A percentile compares a stretch with the other conserved stretches of the same genome.
Conservation (phyloP, 1,140 invertebrate species). For the Globodera rostochiensis region DNA sequence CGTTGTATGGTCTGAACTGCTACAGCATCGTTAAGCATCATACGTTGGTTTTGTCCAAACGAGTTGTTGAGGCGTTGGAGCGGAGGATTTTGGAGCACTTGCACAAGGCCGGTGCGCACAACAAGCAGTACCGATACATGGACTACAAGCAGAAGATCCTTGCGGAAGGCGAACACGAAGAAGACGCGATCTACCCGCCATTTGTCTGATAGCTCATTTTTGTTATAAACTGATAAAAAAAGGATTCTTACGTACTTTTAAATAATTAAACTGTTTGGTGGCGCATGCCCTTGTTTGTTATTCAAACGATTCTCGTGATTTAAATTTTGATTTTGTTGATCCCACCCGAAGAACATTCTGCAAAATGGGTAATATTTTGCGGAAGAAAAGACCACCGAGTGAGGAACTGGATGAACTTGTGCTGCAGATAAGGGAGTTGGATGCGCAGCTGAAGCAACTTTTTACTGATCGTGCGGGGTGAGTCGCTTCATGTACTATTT, state of each 20-base stretch:
- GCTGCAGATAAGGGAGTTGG: conserved; percentile 40
- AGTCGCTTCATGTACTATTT: neutral
- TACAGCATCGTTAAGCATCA: conserved; percentile 89
- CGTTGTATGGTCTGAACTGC: conserved; percentile 82
- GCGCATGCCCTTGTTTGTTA: conserved; percentile 15
- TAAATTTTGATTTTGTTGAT: neutral
- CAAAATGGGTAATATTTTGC: conserved; percentile 46
- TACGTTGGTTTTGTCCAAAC: conserved; percentile 84
- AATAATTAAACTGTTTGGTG: neutral
- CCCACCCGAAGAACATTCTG: too few species aligned
- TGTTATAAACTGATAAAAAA: too few species aligned
- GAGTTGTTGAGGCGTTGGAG: conserved; percentile 83
- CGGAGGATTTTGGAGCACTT: conserved; percentile 80
- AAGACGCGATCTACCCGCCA: conserved; percentile 53
- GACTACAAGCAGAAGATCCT: conserved; percentile 58
- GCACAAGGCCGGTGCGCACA: conserved; percentile 72
- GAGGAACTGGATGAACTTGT: conserved; percentile 51
- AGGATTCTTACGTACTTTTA: too few species aligned
- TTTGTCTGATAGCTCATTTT: conserved; percentile 49
- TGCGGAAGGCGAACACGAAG: conserved; percentile 57
- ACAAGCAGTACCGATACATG: conserved; percentile 58
- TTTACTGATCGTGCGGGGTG: conserved; percentile 4
- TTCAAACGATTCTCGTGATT: neutral
- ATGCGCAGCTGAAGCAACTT: conserved; percentile 33
- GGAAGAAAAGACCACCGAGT: conserved; percentile 29